Conservation (phyloP, 2,113 vertebrate genomes). For the Podocnemis expansa region DNA sequence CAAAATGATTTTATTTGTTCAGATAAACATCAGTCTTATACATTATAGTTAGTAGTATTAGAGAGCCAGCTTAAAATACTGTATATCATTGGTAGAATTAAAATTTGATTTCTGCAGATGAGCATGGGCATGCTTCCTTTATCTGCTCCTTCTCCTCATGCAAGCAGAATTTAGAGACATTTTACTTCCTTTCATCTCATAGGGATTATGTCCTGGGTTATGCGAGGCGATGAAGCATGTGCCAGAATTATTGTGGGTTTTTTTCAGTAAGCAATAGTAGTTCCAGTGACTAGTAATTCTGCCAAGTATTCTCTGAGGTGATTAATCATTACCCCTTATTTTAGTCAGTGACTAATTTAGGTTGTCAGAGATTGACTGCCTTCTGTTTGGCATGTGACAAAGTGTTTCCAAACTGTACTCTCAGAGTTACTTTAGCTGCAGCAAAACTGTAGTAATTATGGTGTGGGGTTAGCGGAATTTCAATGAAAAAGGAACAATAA, state of each 20-base stretch:
- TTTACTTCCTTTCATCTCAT: background rate
- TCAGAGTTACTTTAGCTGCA: slow-evolving; percentile 7
- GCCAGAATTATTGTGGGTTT: slow-evolving; percentile 15
- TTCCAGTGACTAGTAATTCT: slow-evolving; percentile 40
- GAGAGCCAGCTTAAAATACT: background rate
- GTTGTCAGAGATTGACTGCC: slow-evolving; percentile 64
- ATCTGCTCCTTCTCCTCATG: background rate
- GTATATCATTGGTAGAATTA: background rate
- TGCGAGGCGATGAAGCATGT: background rate
- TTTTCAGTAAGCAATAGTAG: slow-evolving; percentile 27
- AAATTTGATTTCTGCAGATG: background rate
- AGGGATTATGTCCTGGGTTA: background rate
- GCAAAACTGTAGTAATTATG: slow-evolving; percentile 44
- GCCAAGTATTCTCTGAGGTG: slow-evolving; percentile 47
- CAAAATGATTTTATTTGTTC: background rate
- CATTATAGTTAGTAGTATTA: background rate
- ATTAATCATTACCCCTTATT: slow-evolving; percentile 70
- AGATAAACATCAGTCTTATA: background rate
- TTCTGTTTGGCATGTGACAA: slow-evolving; percentile 62
- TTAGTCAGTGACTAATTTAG: slow-evolving; percentile 72
- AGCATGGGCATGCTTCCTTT: background rate
- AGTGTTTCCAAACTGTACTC: slow-evolving; percentile 56
- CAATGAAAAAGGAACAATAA: background rate
- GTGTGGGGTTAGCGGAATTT: slow-evolving; percentile 18
- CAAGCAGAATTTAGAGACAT: background rate